A percentile compares a stretch with the other conserved stretches of the same genome.
Evolutionary conservation across 2,797 vertebrate species (phyloP).

Genomic region (Eulemur albifrons): DNA sequence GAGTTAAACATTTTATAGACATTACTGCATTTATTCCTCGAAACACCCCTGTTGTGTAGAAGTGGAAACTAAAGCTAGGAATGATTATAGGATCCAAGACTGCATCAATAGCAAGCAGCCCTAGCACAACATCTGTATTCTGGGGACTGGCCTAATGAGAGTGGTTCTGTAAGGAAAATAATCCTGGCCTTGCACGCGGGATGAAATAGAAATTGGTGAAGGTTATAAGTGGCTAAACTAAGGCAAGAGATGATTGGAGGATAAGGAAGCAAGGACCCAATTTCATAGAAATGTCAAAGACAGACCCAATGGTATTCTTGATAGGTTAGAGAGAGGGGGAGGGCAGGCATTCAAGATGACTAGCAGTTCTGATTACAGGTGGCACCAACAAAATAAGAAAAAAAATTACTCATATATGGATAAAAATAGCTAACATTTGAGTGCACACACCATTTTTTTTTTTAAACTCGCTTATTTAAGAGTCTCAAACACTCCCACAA

Average conservation of each 20-base stretch:
- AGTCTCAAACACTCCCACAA: not conserved
- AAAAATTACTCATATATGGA: not conserved
- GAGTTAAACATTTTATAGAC: not conserved
- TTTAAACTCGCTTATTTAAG: not conserved
- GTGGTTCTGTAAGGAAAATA: not conserved
- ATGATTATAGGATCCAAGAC: not conserved
- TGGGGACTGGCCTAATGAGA: not conserved
- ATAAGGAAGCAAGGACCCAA: not conserved
- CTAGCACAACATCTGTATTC: not conserved
- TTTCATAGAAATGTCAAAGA: not conserved
- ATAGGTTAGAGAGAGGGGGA: not conserved
- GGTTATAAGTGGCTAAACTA: not conserved
- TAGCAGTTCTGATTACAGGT: not conserved
- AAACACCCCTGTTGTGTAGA: not conserved
- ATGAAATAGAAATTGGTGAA: not conserved
- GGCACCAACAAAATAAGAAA: not conserved
- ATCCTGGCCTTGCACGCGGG: not conserved
- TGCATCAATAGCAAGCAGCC: not conserved
- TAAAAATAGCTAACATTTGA: not conserved
- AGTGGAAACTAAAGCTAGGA: not conserved
- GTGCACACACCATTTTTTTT: not conserved
- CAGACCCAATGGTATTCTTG: not conserved
- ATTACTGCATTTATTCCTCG: not conserved
- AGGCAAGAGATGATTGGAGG: not conserved
- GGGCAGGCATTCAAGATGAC: not conserved